Percentiles rank a stretch among this genome's conserved stretches.
phyloP scores from a whole-genome alignment of 2,113 vertebrate genomes.

The Piaya cayana region DNA sequence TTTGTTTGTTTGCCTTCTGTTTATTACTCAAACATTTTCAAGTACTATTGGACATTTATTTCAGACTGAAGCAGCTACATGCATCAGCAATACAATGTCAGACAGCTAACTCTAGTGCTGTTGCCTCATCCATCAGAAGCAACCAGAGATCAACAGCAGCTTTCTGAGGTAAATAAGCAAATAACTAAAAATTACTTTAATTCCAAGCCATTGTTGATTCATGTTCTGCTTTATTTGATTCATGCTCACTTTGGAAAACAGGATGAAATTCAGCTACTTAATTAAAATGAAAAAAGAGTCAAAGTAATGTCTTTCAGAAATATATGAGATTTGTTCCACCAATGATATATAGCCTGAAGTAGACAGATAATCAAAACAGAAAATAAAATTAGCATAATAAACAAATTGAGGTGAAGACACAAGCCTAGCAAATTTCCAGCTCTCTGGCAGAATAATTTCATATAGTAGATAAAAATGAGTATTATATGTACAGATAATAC shows the following conservation, averaged over 20 bases:
- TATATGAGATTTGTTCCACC: not conserved
- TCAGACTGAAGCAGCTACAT: not conserved
- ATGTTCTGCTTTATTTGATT: not conserved
- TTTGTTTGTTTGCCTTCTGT: not conserved
- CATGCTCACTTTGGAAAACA: not conserved
- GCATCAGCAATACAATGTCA: not conserved
- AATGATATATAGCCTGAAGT: not conserved
- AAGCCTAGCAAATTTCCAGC: not conserved
- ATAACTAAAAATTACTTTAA: not conserved
- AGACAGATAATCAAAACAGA: not conserved
- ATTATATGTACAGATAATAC: not conserved
- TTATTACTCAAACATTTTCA: not conserved
- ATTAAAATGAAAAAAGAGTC: not conserved
- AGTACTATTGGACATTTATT: not conserved
- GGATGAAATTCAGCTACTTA: not conserved
- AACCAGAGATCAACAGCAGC: not conserved
- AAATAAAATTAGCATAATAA: not conserved
- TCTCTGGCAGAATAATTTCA: not conserved
- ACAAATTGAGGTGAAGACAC: not conserved
- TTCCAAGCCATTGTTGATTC: conserved; percentile 19
- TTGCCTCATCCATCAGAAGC: not conserved
- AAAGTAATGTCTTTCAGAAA: not conserved
- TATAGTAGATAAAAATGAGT: not conserved
- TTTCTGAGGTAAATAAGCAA: conserved; percentile 9
- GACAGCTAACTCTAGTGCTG: not conserved